Evolutionary conservation across 2,113 vertebrate genomes (phyloP).

Genomic region (Montifringilla adamsi): DNA sequence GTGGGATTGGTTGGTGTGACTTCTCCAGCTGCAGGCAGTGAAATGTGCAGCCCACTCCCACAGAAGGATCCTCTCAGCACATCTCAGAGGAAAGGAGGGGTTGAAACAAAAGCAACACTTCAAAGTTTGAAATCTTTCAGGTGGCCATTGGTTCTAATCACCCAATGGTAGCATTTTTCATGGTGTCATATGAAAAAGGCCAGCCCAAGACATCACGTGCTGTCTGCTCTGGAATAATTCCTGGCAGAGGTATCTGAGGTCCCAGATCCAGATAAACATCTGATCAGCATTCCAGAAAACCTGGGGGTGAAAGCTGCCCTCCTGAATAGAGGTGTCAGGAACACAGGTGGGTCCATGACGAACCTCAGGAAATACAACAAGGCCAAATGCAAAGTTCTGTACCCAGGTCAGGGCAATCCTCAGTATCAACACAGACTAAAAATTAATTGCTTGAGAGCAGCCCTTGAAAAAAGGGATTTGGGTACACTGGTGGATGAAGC

Average conservation of each 20-base stretch:
- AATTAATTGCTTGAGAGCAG: not conserved
- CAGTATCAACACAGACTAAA: not conserved
- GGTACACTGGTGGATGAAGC: not conserved
- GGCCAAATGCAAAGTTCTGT: not conserved
- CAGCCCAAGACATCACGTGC: rapidly evolving
- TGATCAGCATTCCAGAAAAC: not conserved
- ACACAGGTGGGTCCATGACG: not conserved
- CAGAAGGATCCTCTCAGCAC: not conserved
- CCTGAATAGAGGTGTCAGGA: not conserved
- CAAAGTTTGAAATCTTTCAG: not conserved
- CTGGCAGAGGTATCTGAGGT: not conserved
- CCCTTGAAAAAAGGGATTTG: not conserved
- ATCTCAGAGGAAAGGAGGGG: not conserved
- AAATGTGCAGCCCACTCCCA: not conserved
- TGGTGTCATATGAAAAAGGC: not conserved
- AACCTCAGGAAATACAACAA: not conserved
- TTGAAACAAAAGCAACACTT: not conserved
- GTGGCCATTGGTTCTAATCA: not conserved
- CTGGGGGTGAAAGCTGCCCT: not conserved
- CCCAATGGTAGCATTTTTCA: rapidly evolving
- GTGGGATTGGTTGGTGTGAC: rapidly evolving
- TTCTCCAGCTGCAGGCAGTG: not conserved
- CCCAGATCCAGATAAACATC: not conserved
- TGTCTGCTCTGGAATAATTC: not conserved
- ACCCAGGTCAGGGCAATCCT: not conserved